phyloP scores from a whole-genome alignment of 2,113 vertebrate species.

The Pantherophis guttatus region DNA sequence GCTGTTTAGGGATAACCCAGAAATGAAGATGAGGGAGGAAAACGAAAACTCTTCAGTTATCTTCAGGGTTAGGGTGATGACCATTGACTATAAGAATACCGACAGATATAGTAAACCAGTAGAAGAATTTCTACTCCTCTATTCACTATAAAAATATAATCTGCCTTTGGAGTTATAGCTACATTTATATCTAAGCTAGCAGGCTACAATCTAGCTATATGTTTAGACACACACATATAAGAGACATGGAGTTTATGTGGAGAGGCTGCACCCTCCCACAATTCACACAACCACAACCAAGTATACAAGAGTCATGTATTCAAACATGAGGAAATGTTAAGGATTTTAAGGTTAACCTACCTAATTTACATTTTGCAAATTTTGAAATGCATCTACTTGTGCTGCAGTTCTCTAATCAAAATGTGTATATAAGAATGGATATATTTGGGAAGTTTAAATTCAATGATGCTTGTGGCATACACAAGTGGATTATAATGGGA shows the following conservation, averaged over 20 bases:
- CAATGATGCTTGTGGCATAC: neutral
- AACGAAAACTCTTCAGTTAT: neutral
- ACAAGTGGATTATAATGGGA: neutral
- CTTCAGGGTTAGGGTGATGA: neutral
- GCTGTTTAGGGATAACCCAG: conserved; percentile 13
- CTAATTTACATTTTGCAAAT: neutral
- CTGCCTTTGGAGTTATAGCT: neutral
- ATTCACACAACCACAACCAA: neutral
- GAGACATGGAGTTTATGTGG: neutral
- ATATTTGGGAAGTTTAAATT: neutral
- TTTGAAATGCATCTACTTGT: neutral
- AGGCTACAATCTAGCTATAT: neutral
- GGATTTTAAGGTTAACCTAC: neutral
- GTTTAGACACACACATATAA: neutral
- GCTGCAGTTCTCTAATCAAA: neutral
- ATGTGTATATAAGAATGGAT: neutral
- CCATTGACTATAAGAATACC: neutral
- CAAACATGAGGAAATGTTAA: neutral
- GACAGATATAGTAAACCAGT: neutral
- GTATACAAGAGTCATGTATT: neutral
- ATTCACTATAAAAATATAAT: neutral
- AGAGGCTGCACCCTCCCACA: neutral
- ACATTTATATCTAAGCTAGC: neutral
- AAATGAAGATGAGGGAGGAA: neutral
- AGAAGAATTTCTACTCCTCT: neutral